A percentile compares a stretch with the other conserved stretches of the same genome.
Evolutionary conservation across 1,140 invertebrate species (phyloP).

Genomic region (Drosophila miranda): DNA sequence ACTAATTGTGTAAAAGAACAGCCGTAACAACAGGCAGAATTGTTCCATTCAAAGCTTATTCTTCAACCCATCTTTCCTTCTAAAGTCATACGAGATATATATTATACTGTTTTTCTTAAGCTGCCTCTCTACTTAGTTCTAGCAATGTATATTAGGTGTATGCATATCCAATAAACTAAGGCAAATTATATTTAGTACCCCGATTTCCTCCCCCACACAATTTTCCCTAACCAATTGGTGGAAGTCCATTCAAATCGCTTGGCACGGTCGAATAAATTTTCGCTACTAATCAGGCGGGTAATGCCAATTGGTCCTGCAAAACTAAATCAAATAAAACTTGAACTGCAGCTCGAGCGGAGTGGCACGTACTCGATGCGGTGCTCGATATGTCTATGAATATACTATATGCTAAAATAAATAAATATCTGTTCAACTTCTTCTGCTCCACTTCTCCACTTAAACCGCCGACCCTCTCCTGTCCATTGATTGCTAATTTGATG

Average conservation of each 20-base stretch:
- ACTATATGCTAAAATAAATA: slow-evolving; percentile 74
- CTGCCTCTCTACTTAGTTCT: too few relatives aligned
- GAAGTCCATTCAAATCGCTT: slow-evolving; percentile 38
- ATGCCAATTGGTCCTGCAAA: slow-evolving; percentile 17
- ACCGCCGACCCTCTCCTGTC: not conserved
- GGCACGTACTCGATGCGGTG: slow-evolving; percentile 51
- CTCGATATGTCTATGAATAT: slow-evolving; percentile 44
- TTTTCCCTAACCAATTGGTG: slow-evolving; percentile 5
- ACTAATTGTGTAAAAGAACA: too few relatives aligned
- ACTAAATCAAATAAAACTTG: slow-evolving; percentile 71
- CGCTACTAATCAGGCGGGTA: slow-evolving; percentile 38
- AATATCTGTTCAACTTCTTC: slow-evolving; percentile 61
- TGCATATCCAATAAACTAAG: too few relatives aligned
- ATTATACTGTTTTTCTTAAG: too few relatives aligned
- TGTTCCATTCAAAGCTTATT: too few relatives aligned
- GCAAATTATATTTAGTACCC: too few relatives aligned
- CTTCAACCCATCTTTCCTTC: too few relatives aligned
- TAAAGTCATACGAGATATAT: too few relatives aligned
- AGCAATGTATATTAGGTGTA: too few relatives aligned
- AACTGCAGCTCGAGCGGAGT: slow-evolving; percentile 63
- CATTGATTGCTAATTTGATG: slow-evolving; percentile 71
- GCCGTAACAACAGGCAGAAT: too few relatives aligned
- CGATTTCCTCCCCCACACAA: not conserved
- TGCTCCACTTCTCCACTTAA: slow-evolving; percentile 4
- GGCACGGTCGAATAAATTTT: slow-evolving; percentile 60